Evolutionary conservation across 1,140 invertebrate species (phyloP).

Genomic region (Oreohelix idahoensis): DNA sequence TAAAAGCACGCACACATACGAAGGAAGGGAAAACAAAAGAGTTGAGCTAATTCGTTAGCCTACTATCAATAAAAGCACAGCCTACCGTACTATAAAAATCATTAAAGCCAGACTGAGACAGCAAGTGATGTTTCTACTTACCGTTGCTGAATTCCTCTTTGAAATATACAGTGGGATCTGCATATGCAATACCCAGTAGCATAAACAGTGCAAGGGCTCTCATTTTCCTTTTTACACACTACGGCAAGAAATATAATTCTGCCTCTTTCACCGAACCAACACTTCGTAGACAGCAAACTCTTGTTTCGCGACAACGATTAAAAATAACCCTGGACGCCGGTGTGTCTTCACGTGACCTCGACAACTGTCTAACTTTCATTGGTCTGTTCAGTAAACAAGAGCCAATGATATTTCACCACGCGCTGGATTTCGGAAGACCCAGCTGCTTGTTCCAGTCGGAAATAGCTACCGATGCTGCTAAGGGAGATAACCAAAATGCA

Average conservation of each 20-base stretch:
- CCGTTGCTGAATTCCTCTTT: constrained; percentile 64
- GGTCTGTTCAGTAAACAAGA: constrained; percentile 47
- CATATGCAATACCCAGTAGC: constrained; percentile 54
- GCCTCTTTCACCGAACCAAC: too few species aligned
- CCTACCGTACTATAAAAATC: too few species aligned
- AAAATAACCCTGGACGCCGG: constrained; percentile 57
- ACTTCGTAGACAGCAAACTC: constrained; percentile 8
- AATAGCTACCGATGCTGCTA: neutral
- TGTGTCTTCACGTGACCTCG: constrained; percentile 60
- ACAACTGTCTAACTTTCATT: constrained; percentile 68
- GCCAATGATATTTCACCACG: constrained; percentile 69
- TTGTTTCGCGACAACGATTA: constrained; percentile 68
- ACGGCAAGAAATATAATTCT: constrained; percentile 13
- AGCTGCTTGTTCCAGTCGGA: constrained; percentile 1
- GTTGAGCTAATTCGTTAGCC: too few species aligned
- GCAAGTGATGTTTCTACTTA: too few species aligned
- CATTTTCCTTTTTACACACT: constrained; percentile 5
- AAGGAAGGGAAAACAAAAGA: too few species aligned
- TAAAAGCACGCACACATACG: too few species aligned
- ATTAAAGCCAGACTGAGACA: too few species aligned
- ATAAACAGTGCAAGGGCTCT: constrained; percentile 50
- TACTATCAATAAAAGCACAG: too few species aligned
- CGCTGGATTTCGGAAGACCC: constrained; percentile 55
- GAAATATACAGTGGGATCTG: constrained; percentile 63
- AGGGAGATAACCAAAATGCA: constrained; percentile 5